A percentile compares a stretch with the other conserved stretches of the same genome.
phyloP scores from a whole-genome alignment of 1,140 invertebrate genomes.

The Drosophila tristis region DNA sequence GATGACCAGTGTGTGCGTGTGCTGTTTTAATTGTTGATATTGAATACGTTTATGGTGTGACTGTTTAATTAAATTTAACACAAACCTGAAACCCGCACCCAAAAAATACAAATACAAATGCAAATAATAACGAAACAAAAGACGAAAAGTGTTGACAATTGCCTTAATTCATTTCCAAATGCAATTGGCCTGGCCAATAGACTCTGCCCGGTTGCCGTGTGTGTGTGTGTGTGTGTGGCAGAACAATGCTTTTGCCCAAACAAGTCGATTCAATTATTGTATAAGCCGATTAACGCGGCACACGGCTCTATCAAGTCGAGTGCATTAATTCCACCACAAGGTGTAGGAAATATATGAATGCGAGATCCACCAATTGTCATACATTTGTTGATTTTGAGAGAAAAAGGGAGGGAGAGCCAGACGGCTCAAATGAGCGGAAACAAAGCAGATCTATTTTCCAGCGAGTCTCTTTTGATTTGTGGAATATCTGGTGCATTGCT shows the following conservation, averaged over 20 bases:
- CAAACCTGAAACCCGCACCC: slow-evolving; percentile 21
- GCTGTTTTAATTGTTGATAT: slow-evolving; percentile 70
- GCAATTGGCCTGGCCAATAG: slow-evolving; percentile 38
- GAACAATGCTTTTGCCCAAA: slow-evolving; percentile 30
- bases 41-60: slow-evolving; percentile 61
- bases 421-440: no score
- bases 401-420: no score
- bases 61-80: slow-evolving; percentile 74
- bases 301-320: slow-evolving; percentile 29
- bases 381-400: no score
- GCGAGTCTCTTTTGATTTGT: no score
- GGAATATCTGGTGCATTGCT: no score
- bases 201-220: not conserved
- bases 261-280: slow-evolving; percentile 41
- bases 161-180: slow-evolving; percentile 20
- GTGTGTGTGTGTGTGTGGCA: no score
- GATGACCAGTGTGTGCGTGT: slow-evolving; percentile 16
- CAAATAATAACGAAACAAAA: slow-evolving; percentile 6
- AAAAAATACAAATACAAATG: not conserved
- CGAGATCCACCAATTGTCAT: no score
- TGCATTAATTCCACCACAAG: slow-evolving; percentile 36
- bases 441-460: no score
- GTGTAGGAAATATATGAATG: not conserved
- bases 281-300: slow-evolving; percentile 35
- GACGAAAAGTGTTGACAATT: slow-evolving; percentile 35